Percentiles rank a stretch among this genome's conserved stretches.
These are phyloP conservation scores for Gastrophysa polygoni DNA, from an alignment of 2,888 invertebrate genomes.

Conservation along the genomic window DNA sequence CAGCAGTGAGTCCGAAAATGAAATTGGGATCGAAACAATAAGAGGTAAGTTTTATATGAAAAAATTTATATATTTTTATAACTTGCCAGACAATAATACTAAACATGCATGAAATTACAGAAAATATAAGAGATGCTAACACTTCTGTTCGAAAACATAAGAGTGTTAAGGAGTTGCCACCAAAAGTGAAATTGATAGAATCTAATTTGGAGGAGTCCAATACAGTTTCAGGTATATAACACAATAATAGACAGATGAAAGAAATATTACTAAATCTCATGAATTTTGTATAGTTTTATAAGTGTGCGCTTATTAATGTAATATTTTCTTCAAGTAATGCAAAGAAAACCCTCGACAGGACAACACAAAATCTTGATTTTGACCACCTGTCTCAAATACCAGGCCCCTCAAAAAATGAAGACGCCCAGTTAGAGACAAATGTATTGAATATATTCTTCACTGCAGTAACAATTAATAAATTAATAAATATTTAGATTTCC, in stretches of 20 bases:
- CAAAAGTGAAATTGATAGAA: slow-evolving; percentile 8
- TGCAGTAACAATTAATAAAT: slow-evolving; percentile 3
- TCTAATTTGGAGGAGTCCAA: slow-evolving; percentile 7
- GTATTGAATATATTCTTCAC: slow-evolving; percentile 5
- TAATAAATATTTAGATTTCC: slow-evolving; percentile 8
- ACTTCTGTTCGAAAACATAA: slow-evolving; percentile 9
- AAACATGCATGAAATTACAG: slow-evolving; percentile 5
- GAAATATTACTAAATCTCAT: slow-evolving; percentile 6
- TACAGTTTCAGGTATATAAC: slow-evolving; percentile 8
- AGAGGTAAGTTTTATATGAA: slow-evolving; percentile 5
- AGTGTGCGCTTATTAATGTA: slow-evolving; percentile 8
- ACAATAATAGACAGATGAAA: slow-evolving; percentile 8
- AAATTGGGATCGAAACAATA: slow-evolving; percentile 3
- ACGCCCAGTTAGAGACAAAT: slow-evolving; percentile 6
- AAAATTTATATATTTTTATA: slow-evolving; percentile 5
- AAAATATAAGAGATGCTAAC: slow-evolving; percentile 8
- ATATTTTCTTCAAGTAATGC: slow-evolving; percentile 8
- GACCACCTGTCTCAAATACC: slow-evolving; percentile 8
- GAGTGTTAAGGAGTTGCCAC: slow-evolving; percentile 6
- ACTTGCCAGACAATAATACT: slow-evolving; percentile 7
- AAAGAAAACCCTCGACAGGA: slow-evolving; percentile 8
- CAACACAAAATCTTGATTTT: slow-evolving; percentile 7
- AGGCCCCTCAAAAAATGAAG: slow-evolving; percentile 7
- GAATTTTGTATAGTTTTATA: slow-evolving; percentile 6
- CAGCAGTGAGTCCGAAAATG: slow-evolving; percentile 6